phyloP scores from a whole-genome alignment of 2,888 invertebrate species.

The Orthonychiurus folsomi region DNA sequence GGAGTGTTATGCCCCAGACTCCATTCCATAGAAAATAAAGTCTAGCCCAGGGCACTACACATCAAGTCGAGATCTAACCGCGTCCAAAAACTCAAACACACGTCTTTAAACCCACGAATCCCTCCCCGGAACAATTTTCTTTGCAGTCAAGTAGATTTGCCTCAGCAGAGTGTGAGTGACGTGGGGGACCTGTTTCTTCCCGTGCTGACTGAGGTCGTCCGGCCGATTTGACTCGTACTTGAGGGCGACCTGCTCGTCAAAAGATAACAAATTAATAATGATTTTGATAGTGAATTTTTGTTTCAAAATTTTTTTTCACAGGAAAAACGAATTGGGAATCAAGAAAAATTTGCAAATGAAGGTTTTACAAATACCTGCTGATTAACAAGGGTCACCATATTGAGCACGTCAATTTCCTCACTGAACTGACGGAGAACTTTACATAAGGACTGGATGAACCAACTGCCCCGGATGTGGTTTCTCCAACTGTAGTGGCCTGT shows the following conservation, averaged over 20 bases:
- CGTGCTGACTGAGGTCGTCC: conserved; percentile 38
- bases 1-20: no score
- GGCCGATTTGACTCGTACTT: conserved; percentile 46
- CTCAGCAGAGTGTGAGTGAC: conserved; percentile 38
- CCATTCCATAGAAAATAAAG: no score
- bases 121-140: conserved; percentile 9
- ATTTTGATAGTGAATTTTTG: neutral
- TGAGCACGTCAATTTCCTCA: conserved; percentile 45
- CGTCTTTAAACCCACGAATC: conserved; percentile 15
- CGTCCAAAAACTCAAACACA: no score
- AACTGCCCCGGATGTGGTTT: conserved; percentile 50
- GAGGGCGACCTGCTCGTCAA: conserved; percentile 44
- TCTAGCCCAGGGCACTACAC: no score
- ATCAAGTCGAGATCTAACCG: no score
- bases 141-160: conserved; percentile 8
- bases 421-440: conserved; percentile 46
- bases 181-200: conserved; percentile 48
- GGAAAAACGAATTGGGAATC: no score
- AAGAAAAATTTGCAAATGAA: no score
- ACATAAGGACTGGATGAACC: conserved; percentile 54
- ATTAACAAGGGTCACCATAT: conserved; percentile 48
- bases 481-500: conserved; percentile 50
- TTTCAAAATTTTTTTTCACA: neutral
- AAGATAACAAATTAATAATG: neutral
- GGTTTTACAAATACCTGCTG: conserved; percentile 36